Evolutionary conservation across 2,797 vertebrate species (phyloP).

Genomic region (Lycodopsis pacificus): DNA sequence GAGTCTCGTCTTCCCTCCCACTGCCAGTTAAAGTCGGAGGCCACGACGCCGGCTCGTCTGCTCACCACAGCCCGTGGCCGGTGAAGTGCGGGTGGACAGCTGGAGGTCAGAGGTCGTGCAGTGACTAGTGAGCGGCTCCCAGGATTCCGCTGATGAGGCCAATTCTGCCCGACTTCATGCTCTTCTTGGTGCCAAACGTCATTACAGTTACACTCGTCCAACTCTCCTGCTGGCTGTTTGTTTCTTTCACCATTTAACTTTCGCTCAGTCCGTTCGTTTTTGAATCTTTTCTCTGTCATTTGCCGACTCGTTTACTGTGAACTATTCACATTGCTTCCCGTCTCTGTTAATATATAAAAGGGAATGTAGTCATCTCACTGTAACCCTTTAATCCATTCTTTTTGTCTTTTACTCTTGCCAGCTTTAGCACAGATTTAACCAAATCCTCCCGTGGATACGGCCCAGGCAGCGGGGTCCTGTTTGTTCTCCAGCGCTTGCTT

Average conservation of each 20-base stretch:
- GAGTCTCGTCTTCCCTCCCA: conserved; percentile 57
- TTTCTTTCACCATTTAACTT: background rate
- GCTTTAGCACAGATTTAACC: background rate
- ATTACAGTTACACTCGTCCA: conserved; percentile 59
- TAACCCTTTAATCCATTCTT: background rate
- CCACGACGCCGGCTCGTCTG: background rate
- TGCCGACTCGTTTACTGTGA: background rate
- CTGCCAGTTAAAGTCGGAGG: conserved; percentile 59
- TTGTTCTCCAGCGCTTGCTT: background rate
- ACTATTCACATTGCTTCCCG: background rate
- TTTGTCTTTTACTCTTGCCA: background rate
- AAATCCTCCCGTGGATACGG: background rate
- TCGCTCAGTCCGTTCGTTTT: background rate
- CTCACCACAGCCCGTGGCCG: conserved; percentile 24
- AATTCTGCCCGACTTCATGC: conserved; percentile 60
- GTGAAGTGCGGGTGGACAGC: conserved; percentile 52
- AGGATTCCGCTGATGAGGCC: conserved; percentile 75
- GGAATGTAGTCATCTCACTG: background rate
- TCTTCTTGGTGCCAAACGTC: conserved; percentile 66
- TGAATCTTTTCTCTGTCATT: background rate
- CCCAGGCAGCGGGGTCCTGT: background rate
- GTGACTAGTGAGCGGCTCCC: conserved; percentile 73
- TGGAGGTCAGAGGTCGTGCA: conserved; percentile 71
- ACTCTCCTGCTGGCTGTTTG: background rate
- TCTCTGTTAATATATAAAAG: background rate